These are phyloP conservation scores for Amphiduros pacificus DNA, from an alignment of 2,888 invertebrate genomes.

Conservation along the genomic window DNA sequence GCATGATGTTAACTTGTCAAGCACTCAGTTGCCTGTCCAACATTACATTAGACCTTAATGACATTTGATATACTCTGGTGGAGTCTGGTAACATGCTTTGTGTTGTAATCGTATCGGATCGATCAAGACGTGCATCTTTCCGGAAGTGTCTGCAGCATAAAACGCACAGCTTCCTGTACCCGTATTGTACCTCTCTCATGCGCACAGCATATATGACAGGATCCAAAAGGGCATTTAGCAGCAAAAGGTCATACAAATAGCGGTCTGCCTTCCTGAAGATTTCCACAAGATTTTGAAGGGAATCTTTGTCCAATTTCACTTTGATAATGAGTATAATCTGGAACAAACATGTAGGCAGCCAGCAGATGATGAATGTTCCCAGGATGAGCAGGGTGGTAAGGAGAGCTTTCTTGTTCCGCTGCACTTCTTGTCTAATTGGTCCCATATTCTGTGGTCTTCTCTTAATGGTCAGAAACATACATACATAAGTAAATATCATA, in stretches of 20 bases:
- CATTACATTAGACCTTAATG: too few relatives aligned
- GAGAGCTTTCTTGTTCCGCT: conserved; percentile 23
- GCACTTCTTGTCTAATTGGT: neutral
- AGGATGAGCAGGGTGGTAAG: conserved; percentile 30
- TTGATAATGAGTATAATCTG: conserved; percentile 22
- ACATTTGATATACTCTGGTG: too few relatives aligned
- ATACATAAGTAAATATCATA: conserved; percentile 40
- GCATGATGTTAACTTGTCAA: too few relatives aligned
- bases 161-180: conserved; percentile 22
- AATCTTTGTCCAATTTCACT: conserved; percentile 4
- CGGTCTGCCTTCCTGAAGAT: conserved; percentile 10
- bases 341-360: conserved; percentile 27
- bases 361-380: conserved; percentile 30
- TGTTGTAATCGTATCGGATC: too few relatives aligned
- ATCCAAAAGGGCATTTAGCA: conserved; percentile 29
- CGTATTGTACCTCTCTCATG: conserved; percentile 22
- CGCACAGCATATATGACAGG: conserved; percentile 30
- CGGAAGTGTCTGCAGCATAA: too few relatives aligned
- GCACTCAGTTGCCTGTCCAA: too few relatives aligned
- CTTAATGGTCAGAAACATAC: conserved; percentile 40
- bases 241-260: conserved; percentile 24
- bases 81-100: too few relatives aligned
- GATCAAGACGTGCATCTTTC: too few relatives aligned
- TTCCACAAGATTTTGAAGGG: neutral
- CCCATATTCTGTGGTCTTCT: neutral